Conservation (phyloP, 2,888 invertebrate species). For the Pocota personata region DNA sequence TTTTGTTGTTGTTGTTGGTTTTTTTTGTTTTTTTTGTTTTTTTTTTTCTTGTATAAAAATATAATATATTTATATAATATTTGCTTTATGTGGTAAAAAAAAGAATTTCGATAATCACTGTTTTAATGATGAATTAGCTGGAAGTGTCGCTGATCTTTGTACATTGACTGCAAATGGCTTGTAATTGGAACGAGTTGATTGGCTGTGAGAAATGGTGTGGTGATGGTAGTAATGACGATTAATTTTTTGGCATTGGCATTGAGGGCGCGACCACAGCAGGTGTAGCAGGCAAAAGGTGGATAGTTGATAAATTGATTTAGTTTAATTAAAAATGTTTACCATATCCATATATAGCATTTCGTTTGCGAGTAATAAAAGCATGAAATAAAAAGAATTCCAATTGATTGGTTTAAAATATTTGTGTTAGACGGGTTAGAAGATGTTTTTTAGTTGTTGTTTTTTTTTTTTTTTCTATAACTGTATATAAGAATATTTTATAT, state of each 20-base stretch:
- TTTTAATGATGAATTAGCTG: constrained; percentile 90
- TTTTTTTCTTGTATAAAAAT: constrained; percentile 66
- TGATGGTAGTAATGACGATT: constrained; percentile 49
- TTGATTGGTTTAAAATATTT: constrained; percentile 30
- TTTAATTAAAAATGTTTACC: constrained; percentile 59
- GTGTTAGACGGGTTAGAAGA: constrained; percentile 14
- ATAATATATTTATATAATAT: constrained; percentile 71
- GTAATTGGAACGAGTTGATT: constrained; percentile 83
- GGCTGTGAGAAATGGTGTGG: constrained; percentile 76
- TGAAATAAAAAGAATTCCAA: constrained; percentile 64
- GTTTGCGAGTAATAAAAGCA: constrained; percentile 64
- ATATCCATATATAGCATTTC: constrained; percentile 56
- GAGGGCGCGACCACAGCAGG: constrained; percentile 5
- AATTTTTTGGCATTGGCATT: constrained; percentile 29
- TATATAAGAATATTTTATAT: background rate
- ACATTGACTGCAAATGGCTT: constrained; percentile 84
- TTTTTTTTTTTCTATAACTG: background rate
- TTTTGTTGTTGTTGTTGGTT: constrained; percentile 47
- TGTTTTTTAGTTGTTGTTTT: background rate
- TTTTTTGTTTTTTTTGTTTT: constrained; percentile 18
- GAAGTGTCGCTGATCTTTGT: constrained; percentile 94
- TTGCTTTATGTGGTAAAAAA: constrained; percentile 69
- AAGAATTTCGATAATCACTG: constrained; percentile 77
- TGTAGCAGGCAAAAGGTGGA: constrained; percentile 55
- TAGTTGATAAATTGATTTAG: constrained; percentile 52